A percentile compares a stretch with the other conserved stretches of the same genome.
Evolutionary conservation across 1,140 invertebrate genomes (phyloP).

Genomic region (Hylaeus volcanicus): DNA sequence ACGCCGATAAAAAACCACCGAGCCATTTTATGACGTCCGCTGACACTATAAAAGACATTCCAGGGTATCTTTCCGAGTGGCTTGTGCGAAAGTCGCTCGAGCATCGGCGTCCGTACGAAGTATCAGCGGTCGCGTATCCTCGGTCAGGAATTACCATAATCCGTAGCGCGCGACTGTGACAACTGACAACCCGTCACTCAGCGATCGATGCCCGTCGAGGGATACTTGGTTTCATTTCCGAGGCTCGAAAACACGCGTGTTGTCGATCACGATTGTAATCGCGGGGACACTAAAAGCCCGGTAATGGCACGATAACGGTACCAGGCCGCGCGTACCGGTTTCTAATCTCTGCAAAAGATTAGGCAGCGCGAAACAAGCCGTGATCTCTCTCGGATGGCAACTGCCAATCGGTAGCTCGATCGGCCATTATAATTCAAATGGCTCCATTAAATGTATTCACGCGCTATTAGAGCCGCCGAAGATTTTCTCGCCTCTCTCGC

Average conservation of each 20-base stretch:
- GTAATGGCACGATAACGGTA: conserved; percentile 49
- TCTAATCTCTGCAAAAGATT: conserved; percentile 56
- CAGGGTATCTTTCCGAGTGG: neutral
- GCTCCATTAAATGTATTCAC: conserved; percentile 64
- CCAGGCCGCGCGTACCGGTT: conserved; percentile 44
- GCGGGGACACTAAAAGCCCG: conserved; percentile 20
- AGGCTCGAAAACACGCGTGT: conserved; percentile 3
- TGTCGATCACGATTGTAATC: neutral
- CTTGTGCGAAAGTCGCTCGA: neutral
- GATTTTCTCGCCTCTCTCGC: conserved; percentile 46
- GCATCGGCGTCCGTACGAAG: neutral
- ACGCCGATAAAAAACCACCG: conserved; percentile 29
- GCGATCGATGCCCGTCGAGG: neutral
- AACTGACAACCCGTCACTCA: neutral
- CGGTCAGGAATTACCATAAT: conserved; percentile 25
- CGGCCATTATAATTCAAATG: conserved; percentile 65
- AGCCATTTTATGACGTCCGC: neutral
- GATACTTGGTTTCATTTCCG: neutral
- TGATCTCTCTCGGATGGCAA: conserved; percentile 31
- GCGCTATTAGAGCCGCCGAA: conserved; percentile 56
- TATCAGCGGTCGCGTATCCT: neutral
- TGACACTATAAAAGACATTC: neutral
- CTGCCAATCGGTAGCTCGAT: conserved; percentile 57
- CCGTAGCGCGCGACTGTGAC: neutral
- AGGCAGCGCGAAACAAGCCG: conserved; percentile 39